These are phyloP conservation scores for Tragopan temminckii DNA, from an alignment of 2,797 vertebrate genomes.

Conservation along the genomic window DNA sequence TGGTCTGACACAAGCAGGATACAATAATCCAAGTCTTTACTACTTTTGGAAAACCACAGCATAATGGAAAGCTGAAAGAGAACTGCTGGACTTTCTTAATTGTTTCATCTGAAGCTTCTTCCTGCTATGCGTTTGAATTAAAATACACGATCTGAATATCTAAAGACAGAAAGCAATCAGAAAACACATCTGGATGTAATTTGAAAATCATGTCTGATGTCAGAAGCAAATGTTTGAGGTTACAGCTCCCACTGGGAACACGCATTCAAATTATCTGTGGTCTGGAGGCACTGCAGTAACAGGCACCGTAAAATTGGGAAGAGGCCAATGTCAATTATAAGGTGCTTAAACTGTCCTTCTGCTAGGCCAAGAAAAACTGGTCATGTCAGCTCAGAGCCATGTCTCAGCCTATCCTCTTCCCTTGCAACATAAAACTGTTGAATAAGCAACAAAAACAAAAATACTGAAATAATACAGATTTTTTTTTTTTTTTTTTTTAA, in stretches of 20 bases:
- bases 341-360: constrained; percentile 20
- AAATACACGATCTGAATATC: background rate
- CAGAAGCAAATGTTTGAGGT: constrained; percentile 46
- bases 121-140: background rate
- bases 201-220: background rate
- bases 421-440: background rate
- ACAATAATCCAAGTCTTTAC: background rate
- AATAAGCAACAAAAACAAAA: constrained; percentile 22
- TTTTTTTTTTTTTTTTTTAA: background rate
- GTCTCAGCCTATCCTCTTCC: constrained; percentile 17
- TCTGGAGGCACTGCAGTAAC: background rate
- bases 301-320: background rate
- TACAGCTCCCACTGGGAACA: constrained; percentile 26
- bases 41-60: background rate
- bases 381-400: constrained; percentile 26
- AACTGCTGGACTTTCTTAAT: background rate
- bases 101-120: background rate
- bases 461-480: background rate
- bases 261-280: background rate
- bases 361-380: constrained; percentile 9
- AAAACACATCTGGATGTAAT: constrained; percentile 31
- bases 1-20: background rate
- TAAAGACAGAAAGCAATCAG: background rate
- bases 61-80: background rate
- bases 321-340: constrained; percentile 22